Evolutionary conservation across 2,797 vertebrate genomes (phyloP).

Genomic region (Cirrhinus molitorella): DNA sequence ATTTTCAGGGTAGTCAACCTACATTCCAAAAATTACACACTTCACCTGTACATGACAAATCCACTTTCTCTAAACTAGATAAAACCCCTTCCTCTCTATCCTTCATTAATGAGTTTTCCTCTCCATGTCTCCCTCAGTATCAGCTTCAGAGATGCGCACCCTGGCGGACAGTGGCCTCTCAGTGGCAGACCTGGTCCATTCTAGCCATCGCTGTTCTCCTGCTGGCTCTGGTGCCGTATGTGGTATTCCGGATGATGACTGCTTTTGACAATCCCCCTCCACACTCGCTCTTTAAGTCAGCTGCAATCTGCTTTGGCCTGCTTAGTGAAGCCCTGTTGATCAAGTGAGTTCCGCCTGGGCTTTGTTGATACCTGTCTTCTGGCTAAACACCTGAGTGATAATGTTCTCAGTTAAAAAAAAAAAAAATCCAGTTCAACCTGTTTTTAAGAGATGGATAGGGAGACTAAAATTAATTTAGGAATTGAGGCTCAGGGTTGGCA

Average conservation of each 20-base stretch:
- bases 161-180: slow-evolving; percentile 67
- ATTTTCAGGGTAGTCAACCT: neutral
- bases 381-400: slow-evolving; percentile 31
- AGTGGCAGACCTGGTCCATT: slow-evolving; percentile 68
- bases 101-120: neutral
- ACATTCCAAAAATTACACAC: neutral
- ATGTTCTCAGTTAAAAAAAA: slow-evolving; percentile 42
- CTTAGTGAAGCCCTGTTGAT: slow-evolving; percentile 71
- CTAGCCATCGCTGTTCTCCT: slow-evolving; percentile 8
- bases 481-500: slow-evolving; percentile 72
- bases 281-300: slow-evolving; percentile 65
- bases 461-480: slow-evolving; percentile 65
- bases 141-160: slow-evolving; percentile 69
- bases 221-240: slow-evolving; percentile 68
- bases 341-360: slow-evolving; percentile 66
- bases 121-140: slow-evolving; percentile 65
- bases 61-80: neutral
- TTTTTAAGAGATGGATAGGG: slow-evolving; percentile 50
- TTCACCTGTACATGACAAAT: neutral
- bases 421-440: slow-evolving; percentile 42
- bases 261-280: slow-evolving; percentile 69
- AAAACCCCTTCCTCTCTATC: neutral
- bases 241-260: slow-evolving; percentile 64
- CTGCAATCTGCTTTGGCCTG: slow-evolving; percentile 67
- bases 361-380: slow-evolving; percentile 12